Conservation (phyloP, 2,113 vertebrate species). For the Acrocephalus kingi region DNA sequence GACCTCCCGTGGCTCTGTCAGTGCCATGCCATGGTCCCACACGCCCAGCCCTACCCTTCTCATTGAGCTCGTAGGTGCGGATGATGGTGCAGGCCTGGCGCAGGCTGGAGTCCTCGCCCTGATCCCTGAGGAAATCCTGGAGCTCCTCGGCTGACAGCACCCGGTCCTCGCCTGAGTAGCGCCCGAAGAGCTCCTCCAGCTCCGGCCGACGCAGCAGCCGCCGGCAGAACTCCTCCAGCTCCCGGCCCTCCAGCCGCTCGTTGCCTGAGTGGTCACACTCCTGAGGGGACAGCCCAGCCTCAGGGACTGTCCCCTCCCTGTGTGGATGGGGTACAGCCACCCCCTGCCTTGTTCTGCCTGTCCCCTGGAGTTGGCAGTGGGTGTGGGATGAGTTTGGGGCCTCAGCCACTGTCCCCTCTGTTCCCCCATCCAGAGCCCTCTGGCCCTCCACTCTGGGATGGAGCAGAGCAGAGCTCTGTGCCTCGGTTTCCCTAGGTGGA, state of each 20-base stretch:
- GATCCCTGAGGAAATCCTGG: slow-evolving; percentile 88
- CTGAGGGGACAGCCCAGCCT: slow-evolving; percentile 41
- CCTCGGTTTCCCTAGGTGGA: neutral
- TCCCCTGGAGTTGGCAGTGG: rapidly evolving
- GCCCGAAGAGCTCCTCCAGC: slow-evolving; percentile 86
- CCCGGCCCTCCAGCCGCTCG: slow-evolving; percentile 83
- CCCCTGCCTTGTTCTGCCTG: neutral
- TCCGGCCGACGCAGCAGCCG: slow-evolving; percentile 89
- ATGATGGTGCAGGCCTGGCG: slow-evolving; percentile 79
- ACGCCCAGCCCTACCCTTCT: slow-evolving; percentile 78
- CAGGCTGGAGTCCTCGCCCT: slow-evolving; percentile 85
- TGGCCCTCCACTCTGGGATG: neutral
- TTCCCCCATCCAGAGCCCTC: too few relatives aligned
- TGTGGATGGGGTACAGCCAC: rapidly evolving
- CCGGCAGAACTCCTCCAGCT: slow-evolving; percentile 92
- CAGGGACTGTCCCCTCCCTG: neutral
- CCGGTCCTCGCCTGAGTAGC: slow-evolving; percentile 84
- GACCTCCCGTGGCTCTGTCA: rapidly evolving
- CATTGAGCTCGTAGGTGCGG: slow-evolving; percentile 85
- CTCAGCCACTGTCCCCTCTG: neutral
- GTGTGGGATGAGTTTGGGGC: neutral
- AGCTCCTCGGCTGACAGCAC: slow-evolving; percentile 86
- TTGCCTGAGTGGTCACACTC: slow-evolving; percentile 87
- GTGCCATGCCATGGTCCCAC: rapidly evolving
- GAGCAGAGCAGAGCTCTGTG: neutral